Evolutionary conservation across 2,113 vertebrate genomes (phyloP), one percentile per base, ranked within the genome.

Genomic region (Danionella cerebrum): DNA sequence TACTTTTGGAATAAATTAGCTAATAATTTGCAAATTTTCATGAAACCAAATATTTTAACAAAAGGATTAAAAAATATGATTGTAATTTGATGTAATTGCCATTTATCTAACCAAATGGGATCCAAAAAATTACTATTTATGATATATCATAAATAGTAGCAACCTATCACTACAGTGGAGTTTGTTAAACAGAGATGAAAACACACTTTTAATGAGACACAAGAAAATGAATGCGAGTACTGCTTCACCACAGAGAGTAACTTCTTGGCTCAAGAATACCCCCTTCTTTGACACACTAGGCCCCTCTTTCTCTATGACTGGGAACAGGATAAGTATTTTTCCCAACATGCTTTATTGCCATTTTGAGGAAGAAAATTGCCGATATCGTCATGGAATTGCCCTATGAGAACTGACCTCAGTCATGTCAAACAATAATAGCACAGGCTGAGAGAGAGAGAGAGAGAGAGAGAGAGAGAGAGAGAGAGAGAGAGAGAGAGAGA

Each of bases 341-440:
- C 50, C 67, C 73, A 55, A 13, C 45, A 60, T 67, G 31, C 72
- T 67, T 54, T 76, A 59, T 67, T 72, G 65, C 73, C 74, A 77
- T 80, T 79, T 72, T 77, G 78, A 66, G 53, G 19, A 55, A 27
- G 29, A 45, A 2, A 60, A 41, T 59, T 45, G 64, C 70, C 60
- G 67, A 63, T 77, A 59, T 58, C 65, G 24, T 81, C 82, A 80
- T 75, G 72, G 68, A 77, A 65, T 42, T 53, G 65, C 50, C 77
- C 68, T 18, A 48, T n/a, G 38, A 44, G 70, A 83, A 54, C 74
- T 63, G 64, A 67, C 67, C 67, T 79, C 77, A 81, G 76, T 75
- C 59, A 50, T 22, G 54, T 67, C 29, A 2, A 70, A 72, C 67
- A 71, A 81, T 75, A 77, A 77, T 54, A 52, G 44, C 60, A 65